These are phyloP conservation scores for Atethmia centrago DNA, from an alignment of 2,888 invertebrate species.

Conservation along the genomic window DNA sequence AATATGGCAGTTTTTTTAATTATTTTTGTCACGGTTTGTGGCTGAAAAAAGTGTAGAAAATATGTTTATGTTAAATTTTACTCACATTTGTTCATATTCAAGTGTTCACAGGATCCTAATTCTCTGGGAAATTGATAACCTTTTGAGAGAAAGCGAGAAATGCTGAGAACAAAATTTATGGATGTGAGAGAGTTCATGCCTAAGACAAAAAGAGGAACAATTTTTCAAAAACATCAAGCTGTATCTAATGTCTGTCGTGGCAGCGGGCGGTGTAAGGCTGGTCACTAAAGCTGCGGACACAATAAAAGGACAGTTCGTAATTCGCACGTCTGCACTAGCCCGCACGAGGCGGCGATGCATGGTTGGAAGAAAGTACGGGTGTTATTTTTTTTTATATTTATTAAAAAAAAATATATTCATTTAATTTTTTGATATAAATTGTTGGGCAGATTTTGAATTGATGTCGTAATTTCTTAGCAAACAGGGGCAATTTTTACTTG, in stretches of 20 bases:
- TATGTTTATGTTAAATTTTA: neutral
- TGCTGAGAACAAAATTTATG: neutral
- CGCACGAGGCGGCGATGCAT: conserved; percentile 65
- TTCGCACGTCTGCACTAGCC: conserved; percentile 78
- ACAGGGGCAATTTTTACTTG: neutral
- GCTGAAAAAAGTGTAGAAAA: neutral
- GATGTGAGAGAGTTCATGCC: neutral
- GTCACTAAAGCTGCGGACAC: conserved; percentile 74
- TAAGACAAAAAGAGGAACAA: neutral
- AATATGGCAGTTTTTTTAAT: no score
- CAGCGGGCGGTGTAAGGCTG: conserved; percentile 67
- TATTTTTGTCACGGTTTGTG: neutral
- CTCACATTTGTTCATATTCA: neutral
- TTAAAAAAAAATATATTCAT: no score
- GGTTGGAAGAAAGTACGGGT: conserved; percentile 67
- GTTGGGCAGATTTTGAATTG: neutral
- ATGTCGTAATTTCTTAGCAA: neutral
- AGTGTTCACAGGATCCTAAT: neutral
- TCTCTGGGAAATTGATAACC: neutral
- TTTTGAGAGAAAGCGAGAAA: neutral
- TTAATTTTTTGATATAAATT: no score
- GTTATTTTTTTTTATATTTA: no score
- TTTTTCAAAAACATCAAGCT: conserved; percentile 64
- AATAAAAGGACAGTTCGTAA: conserved; percentile 75
- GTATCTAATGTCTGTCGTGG: conserved; percentile 67